Base-by-base conservation (phyloP, 2,113 vertebrate species). In the Colossoma macropomum region DNA sequence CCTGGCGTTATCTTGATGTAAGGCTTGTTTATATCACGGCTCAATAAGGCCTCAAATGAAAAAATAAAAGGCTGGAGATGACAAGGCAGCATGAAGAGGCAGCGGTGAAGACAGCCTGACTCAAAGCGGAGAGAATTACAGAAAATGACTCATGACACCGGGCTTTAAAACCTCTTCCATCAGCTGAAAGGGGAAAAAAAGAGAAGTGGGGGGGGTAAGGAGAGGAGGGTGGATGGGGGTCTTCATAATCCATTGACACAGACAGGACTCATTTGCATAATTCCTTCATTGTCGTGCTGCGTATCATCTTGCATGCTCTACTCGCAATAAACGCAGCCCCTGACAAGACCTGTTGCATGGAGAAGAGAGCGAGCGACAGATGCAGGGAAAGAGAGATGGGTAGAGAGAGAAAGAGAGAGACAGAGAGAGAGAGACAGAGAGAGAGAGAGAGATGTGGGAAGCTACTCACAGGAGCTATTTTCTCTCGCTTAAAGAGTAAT, bases 401-500 rank as follows among this genome's bases (percentile, higher is more conserved):
- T 82, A 17, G 54, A 77, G 72, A 50, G 81, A 65, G 80, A 52
- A 19, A 73, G 41, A 38, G 16, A 80, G 50, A 72, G 83, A 75
- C 84, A 80, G 80, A 74, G 83, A 21, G 45, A 85, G 81, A 45
- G 15, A 65, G 81, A 52, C 23, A 66, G 28, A 41, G 17, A 77
- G 54, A 77, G 72, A 50, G 81, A 79, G 74, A 60, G 59, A 80
- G 87, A 81, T 87, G 59, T 77, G 85, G 89, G 91, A 91, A 93
- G 91, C 90, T 84, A 86, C 83, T 86, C 88, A 90, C 87, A 88
- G 92, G 88, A 89, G 90, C 91, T 92, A 93, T 94, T 92, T 93
- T 93, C 89, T 91, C 88, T 93, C 89, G 88, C 91, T 94, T 93
- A 92, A 93, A 94, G 91, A 91, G 92, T 90, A 52, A 92, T 94